Evolutionary conservation across 2,113 vertebrate species (phyloP).

Genomic region (Strix uralensis): DNA sequence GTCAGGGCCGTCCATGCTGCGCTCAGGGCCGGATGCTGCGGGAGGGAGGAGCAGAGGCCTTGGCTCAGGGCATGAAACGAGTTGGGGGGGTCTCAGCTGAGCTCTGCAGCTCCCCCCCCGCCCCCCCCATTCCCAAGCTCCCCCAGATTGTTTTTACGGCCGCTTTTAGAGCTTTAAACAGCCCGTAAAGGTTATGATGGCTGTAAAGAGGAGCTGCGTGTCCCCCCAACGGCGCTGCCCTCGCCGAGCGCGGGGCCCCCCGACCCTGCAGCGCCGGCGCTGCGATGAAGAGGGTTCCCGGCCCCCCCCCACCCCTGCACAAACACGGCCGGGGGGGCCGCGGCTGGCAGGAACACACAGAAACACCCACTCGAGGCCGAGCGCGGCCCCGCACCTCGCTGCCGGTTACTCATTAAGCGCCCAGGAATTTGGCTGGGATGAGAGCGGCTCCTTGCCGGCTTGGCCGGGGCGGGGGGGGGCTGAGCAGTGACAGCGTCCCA

Average conservation of each 20-base stretch:
- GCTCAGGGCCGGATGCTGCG: background rate
- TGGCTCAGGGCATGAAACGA: background rate
- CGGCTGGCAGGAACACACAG: background rate
- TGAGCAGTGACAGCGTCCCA: background rate
- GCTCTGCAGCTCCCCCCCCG: background rate
- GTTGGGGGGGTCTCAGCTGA: background rate
- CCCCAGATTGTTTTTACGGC: background rate
- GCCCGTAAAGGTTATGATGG: background rate
- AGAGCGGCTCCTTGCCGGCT: background rate
- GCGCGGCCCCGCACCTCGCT: background rate
- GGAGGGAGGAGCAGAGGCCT: background rate
- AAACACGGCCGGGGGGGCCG: background rate
- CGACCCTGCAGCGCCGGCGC: background rate
- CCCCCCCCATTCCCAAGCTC: background rate
- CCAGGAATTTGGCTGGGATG: background rate
- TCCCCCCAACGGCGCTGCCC: background rate
- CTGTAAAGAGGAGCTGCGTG: background rate
- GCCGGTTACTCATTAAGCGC: slow-evolving; percentile 40
- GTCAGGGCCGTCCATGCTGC: background rate
- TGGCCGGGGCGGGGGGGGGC: no score
- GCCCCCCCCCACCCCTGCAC: background rate
- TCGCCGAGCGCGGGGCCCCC: background rate
- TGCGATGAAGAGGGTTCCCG: background rate
- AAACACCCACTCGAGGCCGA: background rate
- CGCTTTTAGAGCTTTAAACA: background rate